Evolutionary conservation across 2,113 vertebrate genomes (phyloP).

Genomic region (Bombycilla garrulus): DNA sequence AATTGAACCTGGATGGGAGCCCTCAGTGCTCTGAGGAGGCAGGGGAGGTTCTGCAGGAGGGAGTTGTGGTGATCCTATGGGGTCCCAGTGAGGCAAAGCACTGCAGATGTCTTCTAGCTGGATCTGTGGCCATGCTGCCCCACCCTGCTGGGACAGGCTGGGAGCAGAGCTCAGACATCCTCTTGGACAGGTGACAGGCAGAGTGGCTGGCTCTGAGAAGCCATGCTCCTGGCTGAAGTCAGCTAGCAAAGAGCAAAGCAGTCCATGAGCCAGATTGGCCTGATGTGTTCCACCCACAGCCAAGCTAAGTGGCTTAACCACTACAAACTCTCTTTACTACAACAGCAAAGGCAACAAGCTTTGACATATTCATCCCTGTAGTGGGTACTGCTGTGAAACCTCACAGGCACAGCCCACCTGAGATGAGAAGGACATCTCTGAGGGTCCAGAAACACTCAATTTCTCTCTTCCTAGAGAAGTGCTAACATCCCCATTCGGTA

Average conservation of each 20-base stretch:
- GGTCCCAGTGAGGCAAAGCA: not conserved
- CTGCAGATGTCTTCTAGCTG: not conserved
- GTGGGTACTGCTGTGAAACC: not conserved
- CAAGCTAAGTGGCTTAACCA: not conserved
- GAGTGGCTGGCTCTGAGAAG: not conserved
- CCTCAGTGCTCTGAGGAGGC: not conserved
- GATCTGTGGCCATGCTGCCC: not conserved
- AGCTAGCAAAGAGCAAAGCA: not conserved
- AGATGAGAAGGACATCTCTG: not conserved
- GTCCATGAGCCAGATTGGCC: not conserved
- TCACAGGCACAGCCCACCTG: rapidly evolving
- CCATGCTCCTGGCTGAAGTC: not conserved
- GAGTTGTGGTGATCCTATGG: rapidly evolving
- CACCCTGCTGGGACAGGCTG: rapidly evolving
- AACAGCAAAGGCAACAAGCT: not conserved
- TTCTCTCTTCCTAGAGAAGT: not conserved
- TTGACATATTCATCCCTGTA: not conserved
- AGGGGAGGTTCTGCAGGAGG: not conserved
- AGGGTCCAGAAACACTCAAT: not conserved
- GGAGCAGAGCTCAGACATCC: not conserved
- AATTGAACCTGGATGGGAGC: not conserved
- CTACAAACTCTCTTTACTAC: not conserved
- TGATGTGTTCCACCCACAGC: not conserved
- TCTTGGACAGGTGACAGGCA: not conserved
- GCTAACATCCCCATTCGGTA: not conserved